These are phyloP conservation scores for Allobates femoralis DNA, from an alignment of 2,797 vertebrate species.

Conservation along the genomic window DNA sequence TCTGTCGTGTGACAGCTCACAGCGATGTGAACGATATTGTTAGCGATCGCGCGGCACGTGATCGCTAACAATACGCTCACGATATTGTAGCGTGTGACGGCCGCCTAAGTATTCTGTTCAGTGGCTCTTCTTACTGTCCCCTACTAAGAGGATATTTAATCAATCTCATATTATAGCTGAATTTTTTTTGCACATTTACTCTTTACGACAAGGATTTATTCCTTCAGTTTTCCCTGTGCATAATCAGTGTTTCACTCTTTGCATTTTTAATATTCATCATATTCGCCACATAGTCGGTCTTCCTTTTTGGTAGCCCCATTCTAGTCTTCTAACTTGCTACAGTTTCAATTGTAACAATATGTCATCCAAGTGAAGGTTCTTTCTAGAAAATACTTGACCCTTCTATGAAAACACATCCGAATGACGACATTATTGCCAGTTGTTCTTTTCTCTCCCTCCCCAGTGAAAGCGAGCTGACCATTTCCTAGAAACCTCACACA, in stretches of 20 bases:
- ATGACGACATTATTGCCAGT: conserved; percentile 41
- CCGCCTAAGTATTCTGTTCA: background rate
- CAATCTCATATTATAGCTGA: background rate
- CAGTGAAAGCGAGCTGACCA: background rate
- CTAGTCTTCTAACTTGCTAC: background rate
- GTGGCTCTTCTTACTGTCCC: background rate
- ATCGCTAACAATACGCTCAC: no score
- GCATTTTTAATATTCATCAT: background rate
- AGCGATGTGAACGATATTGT: no score
- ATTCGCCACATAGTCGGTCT: background rate
- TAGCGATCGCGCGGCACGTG: no score
- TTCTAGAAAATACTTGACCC: conserved; percentile 51
- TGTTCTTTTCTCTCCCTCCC: conserved; percentile 32
- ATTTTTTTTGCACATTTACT: background rate
- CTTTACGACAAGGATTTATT: background rate
- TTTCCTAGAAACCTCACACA: conserved; percentile 49
- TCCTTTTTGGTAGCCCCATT: conserved; percentile 11
- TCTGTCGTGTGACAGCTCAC: no score
- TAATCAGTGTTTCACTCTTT: background rate
- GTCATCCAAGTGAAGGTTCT: conserved; percentile 15
- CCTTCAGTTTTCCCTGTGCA: background rate
- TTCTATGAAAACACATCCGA: conserved; percentile 50
- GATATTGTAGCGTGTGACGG: no score
- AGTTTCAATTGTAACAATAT: conserved; percentile 26
- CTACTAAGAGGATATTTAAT: background rate